Evolutionary conservation across 2,888 invertebrate genomes (phyloP), one percentile per base, ranked within the genome.

Genomic region (Tanypteryx hageni): DNA sequence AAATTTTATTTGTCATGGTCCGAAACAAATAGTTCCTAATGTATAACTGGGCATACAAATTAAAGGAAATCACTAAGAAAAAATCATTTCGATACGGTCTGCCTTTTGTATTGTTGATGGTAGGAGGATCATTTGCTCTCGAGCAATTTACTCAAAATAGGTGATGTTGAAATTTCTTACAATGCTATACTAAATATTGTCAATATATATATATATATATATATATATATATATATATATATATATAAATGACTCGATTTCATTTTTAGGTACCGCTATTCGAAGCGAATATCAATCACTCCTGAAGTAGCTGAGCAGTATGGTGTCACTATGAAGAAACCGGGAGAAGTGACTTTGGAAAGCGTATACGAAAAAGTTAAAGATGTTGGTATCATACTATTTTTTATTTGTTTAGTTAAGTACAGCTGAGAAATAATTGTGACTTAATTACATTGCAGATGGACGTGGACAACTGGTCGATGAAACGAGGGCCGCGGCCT

Each of bases 391-490:
- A 83, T 82, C 22, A n/a, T 44, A 16, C 13, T 59, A 92, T 31
- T 13, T n/a, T 27, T 86, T 14, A 31, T 85, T 27, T 13, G 18
- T 61, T 18, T 16, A 76, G 82, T 27, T 57, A 58, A 59, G 85
- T 11, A 59, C 81, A 7, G 44, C 9, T 76, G 76, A 10, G 10
- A 76, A 27, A 8, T 18, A 22, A 57, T 27, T 4, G 5, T 82
- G 5, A 58, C 27, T 11, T 58, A 56, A 92, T 92, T 92, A 93
- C 93, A 93, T 93, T 94, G 92, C 93, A 95, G 94, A 27, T 97
- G 76, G 97, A 98, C 94, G 96, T 98, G 93, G 97, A 98, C 93
- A 96, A 97, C 94, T 99, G 98, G 98, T 96, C 98, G 94, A 98
- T 98, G 94, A 96, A 97, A 93, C 95, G 98, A 94, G 98, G 98